Evolutionary conservation across 2,113 vertebrate genomes (phyloP).

Genomic region (Apteryx owenii): DNA sequence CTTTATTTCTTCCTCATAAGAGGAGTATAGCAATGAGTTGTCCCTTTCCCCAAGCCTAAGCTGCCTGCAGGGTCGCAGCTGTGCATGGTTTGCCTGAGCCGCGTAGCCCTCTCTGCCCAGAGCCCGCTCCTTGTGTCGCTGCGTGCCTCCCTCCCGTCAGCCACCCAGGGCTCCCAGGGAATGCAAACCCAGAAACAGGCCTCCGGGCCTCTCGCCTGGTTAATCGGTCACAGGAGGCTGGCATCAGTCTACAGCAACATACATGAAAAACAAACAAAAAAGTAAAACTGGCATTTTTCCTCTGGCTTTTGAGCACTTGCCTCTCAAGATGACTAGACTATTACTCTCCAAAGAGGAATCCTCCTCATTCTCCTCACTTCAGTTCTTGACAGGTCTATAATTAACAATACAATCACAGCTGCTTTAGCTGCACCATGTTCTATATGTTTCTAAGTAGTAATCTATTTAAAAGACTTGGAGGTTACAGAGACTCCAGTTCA

Average conservation of each 20-base stretch:
- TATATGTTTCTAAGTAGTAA: neutral
- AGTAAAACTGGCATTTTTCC: neutral
- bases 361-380: neutral
- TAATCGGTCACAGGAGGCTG: neutral
- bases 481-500: neutral
- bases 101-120: too few species aligned
- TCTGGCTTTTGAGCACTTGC: neutral
- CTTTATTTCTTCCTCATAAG: neutral
- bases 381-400: neutral
- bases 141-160: neutral
- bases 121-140: neutral
- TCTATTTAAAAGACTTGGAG: neutral
- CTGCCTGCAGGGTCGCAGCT: neutral
- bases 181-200: accelerated
- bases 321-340: neutral
- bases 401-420: neutral
- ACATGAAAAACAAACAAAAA: neutral
- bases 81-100: neutral
- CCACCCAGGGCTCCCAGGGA: neutral
- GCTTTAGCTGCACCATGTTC: neutral
- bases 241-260: neutral
- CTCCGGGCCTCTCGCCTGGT: accelerated
- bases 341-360: neutral
- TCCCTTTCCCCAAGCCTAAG: neutral
- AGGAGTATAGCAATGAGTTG: too few species aligned